These are phyloP conservation scores for Aythya baeri DNA, from an alignment of 2,113 vertebrate genomes.

Conservation along the genomic window DNA sequence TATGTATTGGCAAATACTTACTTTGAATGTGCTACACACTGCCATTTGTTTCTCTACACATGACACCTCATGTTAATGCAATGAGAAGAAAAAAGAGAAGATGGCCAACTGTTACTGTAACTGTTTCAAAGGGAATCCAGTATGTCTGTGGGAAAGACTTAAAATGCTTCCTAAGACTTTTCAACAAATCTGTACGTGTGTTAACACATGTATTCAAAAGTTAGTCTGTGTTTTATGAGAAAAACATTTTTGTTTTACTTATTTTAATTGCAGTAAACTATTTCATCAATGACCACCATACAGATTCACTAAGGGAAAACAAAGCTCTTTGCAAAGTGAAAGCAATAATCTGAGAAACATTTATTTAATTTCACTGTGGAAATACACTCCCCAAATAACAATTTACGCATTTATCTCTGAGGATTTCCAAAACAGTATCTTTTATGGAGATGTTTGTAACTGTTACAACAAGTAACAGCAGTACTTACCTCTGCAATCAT, in stretches of 20 bases:
- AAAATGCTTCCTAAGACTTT: not conserved
- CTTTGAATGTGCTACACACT: not conserved
- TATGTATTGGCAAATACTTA: not conserved
- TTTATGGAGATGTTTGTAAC: not conserved
- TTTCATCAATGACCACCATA: not conserved
- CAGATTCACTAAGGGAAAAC: not conserved
- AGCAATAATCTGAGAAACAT: not conserved
- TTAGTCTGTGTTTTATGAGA: not conserved
- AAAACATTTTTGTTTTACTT: not conserved
- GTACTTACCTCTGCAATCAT: slow-evolving; percentile 94
- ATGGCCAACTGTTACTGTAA: not conserved
- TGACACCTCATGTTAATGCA: not conserved
- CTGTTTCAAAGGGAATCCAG: not conserved
- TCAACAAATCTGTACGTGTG: not conserved
- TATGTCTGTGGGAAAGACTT: not conserved
- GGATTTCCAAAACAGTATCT: not conserved
- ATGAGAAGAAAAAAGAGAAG: not conserved
- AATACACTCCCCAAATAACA: not conserved
- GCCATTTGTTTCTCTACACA: not conserved
- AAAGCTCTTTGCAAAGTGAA: not conserved
- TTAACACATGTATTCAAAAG: not conserved
- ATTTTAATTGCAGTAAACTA: not conserved
- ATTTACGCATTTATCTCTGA: not conserved
- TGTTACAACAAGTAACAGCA: not conserved
- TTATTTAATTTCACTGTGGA: not conserved